Percentiles rank a stretch among this genome's conserved stretches.
These are phyloP conservation scores for Nixonia krombeini DNA, from an alignment of 1,140 invertebrate genomes.

Conservation along the genomic window DNA sequence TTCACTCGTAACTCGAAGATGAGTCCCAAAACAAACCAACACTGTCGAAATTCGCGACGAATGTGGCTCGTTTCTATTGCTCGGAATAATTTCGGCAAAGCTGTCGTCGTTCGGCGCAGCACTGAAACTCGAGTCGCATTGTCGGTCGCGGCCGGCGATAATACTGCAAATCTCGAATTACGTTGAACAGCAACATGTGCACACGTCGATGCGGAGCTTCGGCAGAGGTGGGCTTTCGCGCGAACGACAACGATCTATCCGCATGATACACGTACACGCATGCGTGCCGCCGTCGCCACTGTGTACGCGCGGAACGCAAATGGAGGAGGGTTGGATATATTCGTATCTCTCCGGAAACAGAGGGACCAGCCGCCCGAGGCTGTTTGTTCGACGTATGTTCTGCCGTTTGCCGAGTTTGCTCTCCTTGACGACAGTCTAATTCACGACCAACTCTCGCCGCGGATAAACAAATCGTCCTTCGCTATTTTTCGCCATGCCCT, in stretches of 20 bases:
- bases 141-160: slow-evolving; percentile 38
- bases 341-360: slow-evolving; percentile 16
- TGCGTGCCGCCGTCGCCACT: no score
- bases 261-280: slow-evolving; percentile 8
- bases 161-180: slow-evolving; percentile 43
- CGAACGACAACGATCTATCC: slow-evolving; percentile 33
- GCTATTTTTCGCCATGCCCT: no score
- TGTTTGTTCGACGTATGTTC: slow-evolving; percentile 44
- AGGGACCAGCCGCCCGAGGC: slow-evolving; percentile 38
- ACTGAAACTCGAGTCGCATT: slow-evolving; percentile 43
- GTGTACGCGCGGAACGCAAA: slow-evolving; percentile 24
- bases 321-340: slow-evolving; percentile 31
- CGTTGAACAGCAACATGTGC: slow-evolving; percentile 1
- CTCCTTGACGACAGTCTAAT: slow-evolving; percentile 21
- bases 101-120: slow-evolving; percentile 30
- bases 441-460: slow-evolving; percentile 29
- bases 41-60: no score
- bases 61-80: no score
- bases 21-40: no score
- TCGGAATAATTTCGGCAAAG: no score
- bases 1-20: no score
- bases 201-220: slow-evolving; percentile 42
- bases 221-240: slow-evolving; percentile 31
- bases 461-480: slow-evolving; percentile 22
- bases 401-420: slow-evolving; percentile 37